These are phyloP conservation scores for Diplogasteroides magnus DNA, from an alignment of 1,140 invertebrate genomes.

Conservation along the genomic window DNA sequence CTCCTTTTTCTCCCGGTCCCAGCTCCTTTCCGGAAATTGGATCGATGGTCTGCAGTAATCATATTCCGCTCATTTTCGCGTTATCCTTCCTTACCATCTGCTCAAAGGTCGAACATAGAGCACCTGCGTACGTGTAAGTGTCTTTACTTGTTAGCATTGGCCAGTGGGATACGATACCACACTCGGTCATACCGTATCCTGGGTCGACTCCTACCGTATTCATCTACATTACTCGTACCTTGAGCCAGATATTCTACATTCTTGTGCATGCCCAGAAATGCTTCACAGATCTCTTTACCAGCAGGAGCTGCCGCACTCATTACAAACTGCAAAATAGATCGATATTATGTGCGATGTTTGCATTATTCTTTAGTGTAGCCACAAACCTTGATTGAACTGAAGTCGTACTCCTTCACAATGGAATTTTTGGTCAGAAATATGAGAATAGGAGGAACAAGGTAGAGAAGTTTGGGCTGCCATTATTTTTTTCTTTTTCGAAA, in stretches of 20 bases:
- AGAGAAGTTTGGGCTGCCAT: slow-evolving; percentile 22
- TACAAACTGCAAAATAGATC: slow-evolving; percentile 26
- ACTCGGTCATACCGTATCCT: slow-evolving; percentile 38
- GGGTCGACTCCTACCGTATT: slow-evolving; percentile 1
- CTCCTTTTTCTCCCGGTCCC: slow-evolving; percentile 42
- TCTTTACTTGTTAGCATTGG: slow-evolving; percentile 6
- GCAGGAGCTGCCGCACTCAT: slow-evolving; percentile 55
- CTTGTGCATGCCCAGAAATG: slow-evolving; percentile 38
- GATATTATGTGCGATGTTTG: no score
- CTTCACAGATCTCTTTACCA: slow-evolving; percentile 44
- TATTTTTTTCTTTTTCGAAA: no score
- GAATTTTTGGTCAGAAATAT: slow-evolving; percentile 56
- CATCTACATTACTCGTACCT: slow-evolving; percentile 17
- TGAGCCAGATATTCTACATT: slow-evolving; percentile 22
- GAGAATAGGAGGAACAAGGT: slow-evolving; percentile 56
- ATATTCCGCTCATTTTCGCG: no score
- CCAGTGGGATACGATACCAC: slow-evolving; percentile 28
- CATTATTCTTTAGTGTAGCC: no score
- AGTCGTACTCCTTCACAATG: slow-evolving; percentile 51
- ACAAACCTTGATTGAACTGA: slow-evolving; percentile 23
- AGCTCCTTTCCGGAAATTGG: slow-evolving; percentile 41
- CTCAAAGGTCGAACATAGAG: slow-evolving; percentile 25
- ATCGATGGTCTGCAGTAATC: slow-evolving; percentile 52
- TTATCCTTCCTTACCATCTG: slow-evolving; percentile 20
- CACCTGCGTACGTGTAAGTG: slow-evolving; percentile 26